These are phyloP conservation scores for Potorous gilbertii DNA, from an alignment of 2,797 vertebrate genomes.

Conservation along the genomic window DNA sequence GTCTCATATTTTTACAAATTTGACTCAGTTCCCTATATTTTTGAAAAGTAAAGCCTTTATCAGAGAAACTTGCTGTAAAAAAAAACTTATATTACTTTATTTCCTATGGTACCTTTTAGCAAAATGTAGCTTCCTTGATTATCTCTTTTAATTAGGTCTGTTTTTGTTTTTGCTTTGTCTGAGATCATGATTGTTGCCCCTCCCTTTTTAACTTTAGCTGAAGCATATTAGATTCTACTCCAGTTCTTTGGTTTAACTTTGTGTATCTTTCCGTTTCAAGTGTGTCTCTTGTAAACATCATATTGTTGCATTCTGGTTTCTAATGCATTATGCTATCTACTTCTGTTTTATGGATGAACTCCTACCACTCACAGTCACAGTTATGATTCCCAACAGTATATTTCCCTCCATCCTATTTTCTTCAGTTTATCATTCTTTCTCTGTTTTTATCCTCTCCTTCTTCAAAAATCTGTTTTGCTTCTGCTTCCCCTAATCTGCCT, in stretches of 20 bases:
- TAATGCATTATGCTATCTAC: not conserved
- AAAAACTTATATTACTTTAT: not conserved
- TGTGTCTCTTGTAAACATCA: not conserved
- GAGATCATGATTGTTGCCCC: not conserved
- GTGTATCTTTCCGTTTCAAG: not conserved
- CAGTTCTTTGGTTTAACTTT: not conserved
- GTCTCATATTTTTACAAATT: not conserved
- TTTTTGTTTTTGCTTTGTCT: not conserved
- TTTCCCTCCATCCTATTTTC: not conserved
- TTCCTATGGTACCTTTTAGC: not conserved
- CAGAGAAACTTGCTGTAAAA: not conserved
- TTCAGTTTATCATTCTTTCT: not conserved
- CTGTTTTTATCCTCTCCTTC: not conserved
- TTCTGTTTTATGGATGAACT: not conserved
- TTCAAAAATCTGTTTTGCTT: not conserved
- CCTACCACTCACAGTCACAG: not conserved
- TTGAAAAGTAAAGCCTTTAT: not conserved
- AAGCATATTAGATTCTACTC: not conserved
- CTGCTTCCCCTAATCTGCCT: too few relatives aligned
- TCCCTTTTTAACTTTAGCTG: not conserved
- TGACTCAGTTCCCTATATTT: not conserved
- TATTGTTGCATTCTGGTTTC: not conserved
- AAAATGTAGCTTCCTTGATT: not conserved
- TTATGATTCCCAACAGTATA: not conserved
- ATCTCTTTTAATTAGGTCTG: not conserved